These are phyloP conservation scores for Drosophila ironensis DNA, from an alignment of 1,140 invertebrate genomes.

Conservation along the genomic window DNA sequence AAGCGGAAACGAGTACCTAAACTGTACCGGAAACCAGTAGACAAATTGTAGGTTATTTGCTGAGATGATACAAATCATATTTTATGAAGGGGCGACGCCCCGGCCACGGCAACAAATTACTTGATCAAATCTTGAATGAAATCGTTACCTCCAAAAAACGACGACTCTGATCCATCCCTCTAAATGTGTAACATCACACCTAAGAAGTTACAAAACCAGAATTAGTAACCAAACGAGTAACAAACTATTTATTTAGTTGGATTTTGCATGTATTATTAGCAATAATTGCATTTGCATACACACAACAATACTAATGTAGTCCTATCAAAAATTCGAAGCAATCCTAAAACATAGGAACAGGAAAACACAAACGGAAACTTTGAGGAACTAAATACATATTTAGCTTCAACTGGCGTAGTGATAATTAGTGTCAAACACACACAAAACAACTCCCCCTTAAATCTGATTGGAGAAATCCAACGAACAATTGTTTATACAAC, in stretches of 20 bases:
- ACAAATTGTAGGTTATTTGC: slow-evolving; percentile 27
- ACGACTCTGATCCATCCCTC: background rate
- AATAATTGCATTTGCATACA: slow-evolving; percentile 66
- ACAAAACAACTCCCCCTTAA: slow-evolving; percentile 35
- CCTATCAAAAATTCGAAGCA: slow-evolving; percentile 56
- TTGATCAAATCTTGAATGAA: slow-evolving; percentile 9
- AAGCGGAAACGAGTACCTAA: slow-evolving; percentile 65
- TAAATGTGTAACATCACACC: background rate
- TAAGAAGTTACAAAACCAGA: background rate
- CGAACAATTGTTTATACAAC: slow-evolving; percentile 29
- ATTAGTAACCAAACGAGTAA: background rate
- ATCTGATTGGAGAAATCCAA: slow-evolving; percentile 16
- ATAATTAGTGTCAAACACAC: slow-evolving; percentile 80
- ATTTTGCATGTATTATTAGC: slow-evolving; percentile 70
- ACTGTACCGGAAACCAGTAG: slow-evolving; percentile 49
- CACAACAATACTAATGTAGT: slow-evolving; percentile 47
- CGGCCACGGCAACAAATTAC: slow-evolving; percentile 9
- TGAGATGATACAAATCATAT: slow-evolving; percentile 15
- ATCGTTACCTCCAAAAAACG: slow-evolving; percentile 6
- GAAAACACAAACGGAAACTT: slow-evolving; percentile 8
- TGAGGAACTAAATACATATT: slow-evolving; percentile 46
- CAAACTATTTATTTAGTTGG: slow-evolving; percentile 52
- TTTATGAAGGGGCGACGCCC: slow-evolving; percentile 21
- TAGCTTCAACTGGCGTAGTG: slow-evolving; percentile 77
- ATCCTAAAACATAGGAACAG: slow-evolving; percentile 18